Percentiles rank a stretch among this genome's conserved stretches.
phyloP scores from a whole-genome alignment of 1,140 invertebrate genomes.

The Drosophila prosaltans region DNA sequence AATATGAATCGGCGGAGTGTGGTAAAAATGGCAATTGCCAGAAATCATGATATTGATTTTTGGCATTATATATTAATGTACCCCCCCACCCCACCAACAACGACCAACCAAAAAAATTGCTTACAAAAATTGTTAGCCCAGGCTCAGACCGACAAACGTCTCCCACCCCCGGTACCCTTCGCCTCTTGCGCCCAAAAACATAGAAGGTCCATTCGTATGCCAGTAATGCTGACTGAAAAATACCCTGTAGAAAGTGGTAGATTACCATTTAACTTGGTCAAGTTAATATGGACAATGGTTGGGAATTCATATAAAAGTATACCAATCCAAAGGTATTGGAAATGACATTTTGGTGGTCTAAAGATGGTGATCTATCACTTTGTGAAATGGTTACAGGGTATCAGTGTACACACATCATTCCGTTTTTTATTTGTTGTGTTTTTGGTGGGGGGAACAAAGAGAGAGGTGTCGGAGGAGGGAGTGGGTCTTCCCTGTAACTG shows the following conservation, averaged over 20 bases:
- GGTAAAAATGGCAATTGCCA: constrained; percentile 51
- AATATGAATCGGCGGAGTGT: constrained; percentile 54
- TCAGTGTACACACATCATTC: constrained; percentile 21
- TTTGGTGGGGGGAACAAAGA: neutral
- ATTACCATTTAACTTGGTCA: too few relatives aligned
- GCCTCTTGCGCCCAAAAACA: neutral
- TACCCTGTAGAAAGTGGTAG: constrained; percentile 2
- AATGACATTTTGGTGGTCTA: neutral
- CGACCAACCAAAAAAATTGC: constrained; percentile 38
- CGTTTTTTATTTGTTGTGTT: constrained; percentile 22
- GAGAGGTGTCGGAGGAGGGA: neutral
- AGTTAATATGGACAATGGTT: too few relatives aligned
- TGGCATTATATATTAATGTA: constrained; percentile 69
- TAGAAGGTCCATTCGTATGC: constrained; percentile 16
- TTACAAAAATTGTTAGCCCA: constrained; percentile 52
- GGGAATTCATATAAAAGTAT: too few relatives aligned
- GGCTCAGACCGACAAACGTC: constrained; percentile 26
- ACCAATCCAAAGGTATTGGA: too few relatives aligned
- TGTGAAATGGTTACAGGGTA: constrained; percentile 8
- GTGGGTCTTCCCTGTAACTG: constrained; percentile 47
- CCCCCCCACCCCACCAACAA: neutral
- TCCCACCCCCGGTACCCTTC: neutral
- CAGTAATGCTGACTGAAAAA: constrained; percentile 9
- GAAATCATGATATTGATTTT: constrained; percentile 74
- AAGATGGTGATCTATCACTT: neutral